phyloP scores from a whole-genome alignment of 53 echinoderm and acorn worm species.

The Henricia sp. region DNA sequence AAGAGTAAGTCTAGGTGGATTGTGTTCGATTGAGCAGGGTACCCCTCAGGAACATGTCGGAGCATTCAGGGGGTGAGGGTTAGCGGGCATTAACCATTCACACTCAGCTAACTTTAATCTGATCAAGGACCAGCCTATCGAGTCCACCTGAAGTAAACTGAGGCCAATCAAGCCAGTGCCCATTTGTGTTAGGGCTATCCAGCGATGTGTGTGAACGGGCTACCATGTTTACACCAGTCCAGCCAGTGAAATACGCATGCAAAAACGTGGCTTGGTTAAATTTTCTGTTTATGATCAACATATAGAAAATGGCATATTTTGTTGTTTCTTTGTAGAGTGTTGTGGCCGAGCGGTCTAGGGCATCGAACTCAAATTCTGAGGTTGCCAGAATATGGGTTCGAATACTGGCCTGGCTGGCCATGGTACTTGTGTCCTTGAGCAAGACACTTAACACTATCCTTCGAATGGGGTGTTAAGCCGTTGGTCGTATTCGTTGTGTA shows the following conservation, averaged over 20 bases:
- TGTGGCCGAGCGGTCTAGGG: not conserved
- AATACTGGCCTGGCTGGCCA: not conserved
- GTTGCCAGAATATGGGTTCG: not conserved
- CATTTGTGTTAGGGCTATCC: conserved; percentile 27
- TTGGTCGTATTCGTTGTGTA: not conserved
- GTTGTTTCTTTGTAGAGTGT: not conserved
- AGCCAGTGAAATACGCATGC: not conserved
- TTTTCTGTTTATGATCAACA: not conserved
- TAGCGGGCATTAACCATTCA: conserved; percentile 24
- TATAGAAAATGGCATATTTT: too few species aligned
- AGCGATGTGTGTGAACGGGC: conserved; percentile 28
- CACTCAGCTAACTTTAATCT: conserved; percentile 18
- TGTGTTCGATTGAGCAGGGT: not conserved
- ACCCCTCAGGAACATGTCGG: not conserved
- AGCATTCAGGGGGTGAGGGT: not conserved
- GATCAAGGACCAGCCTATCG: conserved; percentile 23
- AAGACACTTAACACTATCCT: not conserved
- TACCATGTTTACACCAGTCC: conserved; percentile 22
- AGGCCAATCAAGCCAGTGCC: conserved; percentile 12
- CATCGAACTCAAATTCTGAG: not conserved
- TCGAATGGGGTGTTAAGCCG: not conserved
- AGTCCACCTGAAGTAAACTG: conserved; percentile 37
- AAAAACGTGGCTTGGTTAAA: not conserved
- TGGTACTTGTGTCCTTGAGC: not conserved
- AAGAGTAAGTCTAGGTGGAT: not conserved